phyloP scores from a whole-genome alignment of 1,140 invertebrate species.

The Tetragonula clypearis region DNA sequence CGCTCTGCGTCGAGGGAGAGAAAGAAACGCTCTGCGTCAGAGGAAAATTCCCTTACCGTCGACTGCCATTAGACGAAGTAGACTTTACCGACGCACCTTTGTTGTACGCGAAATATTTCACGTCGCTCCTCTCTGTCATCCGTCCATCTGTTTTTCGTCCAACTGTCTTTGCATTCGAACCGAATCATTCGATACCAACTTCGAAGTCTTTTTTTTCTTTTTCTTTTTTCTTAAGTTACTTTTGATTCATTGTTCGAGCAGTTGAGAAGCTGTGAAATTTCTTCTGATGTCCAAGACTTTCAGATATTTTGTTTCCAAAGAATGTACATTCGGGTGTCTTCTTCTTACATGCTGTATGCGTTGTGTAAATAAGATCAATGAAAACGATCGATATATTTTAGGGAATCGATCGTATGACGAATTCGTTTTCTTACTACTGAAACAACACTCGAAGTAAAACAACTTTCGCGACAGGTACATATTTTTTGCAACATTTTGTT shows the following conservation, averaged over 20 bases:
- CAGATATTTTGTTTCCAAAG: background rate
- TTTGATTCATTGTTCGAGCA: background rate
- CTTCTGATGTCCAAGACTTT: rapidly evolving
- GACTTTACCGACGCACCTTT: background rate
- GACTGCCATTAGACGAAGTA: background rate
- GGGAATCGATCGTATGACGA: too few relatives aligned
- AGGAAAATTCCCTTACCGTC: background rate
- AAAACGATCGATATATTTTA: too few relatives aligned
- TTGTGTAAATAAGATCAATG: too few relatives aligned
- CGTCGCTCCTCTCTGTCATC: background rate
- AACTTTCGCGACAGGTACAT: too few relatives aligned
- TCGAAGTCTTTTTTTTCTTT: background rate
- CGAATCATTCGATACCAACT: background rate
- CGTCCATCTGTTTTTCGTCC: too few relatives aligned
- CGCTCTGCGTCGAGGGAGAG: background rate
- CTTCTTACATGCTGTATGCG: too few relatives aligned
- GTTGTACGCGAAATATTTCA: background rate
- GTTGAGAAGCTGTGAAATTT: background rate
- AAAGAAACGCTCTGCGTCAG: background rate
- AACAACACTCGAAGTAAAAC: too few relatives aligned
- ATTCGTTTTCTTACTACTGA: too few relatives aligned
- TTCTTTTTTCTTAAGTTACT: background rate
- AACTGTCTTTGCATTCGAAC: background rate
- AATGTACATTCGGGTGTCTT: background rate
- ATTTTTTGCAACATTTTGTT: too few relatives aligned